Evolutionary conservation across 2,888 invertebrate species (phyloP).

Genomic region (Drosophila percnosoma): DNA sequence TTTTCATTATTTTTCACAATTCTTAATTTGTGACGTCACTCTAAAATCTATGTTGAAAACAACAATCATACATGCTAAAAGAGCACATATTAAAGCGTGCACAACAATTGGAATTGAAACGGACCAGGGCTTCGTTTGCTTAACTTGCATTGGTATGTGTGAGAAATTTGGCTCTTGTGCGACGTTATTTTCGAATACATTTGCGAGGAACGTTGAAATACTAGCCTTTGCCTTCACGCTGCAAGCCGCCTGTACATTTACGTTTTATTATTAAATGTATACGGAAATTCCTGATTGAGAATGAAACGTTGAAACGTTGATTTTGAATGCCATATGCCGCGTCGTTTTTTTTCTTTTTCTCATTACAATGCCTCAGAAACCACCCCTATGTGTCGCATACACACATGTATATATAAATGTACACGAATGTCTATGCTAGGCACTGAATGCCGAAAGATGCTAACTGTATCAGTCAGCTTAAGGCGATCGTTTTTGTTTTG

Average conservation of each 20-base stretch:
- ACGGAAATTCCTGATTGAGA: conserved; percentile 49
- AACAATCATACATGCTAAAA: not conserved
- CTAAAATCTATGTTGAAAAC: not conserved
- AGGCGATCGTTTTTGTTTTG: conserved; percentile 20
- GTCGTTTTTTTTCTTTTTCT: conserved; percentile 43
- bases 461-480: conserved; percentile 23
- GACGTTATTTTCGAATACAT: conserved; percentile 72
- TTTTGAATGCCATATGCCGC: conserved; percentile 64
- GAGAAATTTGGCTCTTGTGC: conserved; percentile 48
- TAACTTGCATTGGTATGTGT: conserved; percentile 38
- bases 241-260: conserved; percentile 49
- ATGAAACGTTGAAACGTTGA: conserved; percentile 68
- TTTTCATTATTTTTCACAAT: not conserved
- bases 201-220: conserved; percentile 64
- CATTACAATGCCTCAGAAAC: conserved; percentile 44
- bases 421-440: conserved; percentile 11
- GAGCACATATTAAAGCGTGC: conserved; percentile 4
- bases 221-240: conserved; percentile 22
- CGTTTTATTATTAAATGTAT: conserved; percentile 46
- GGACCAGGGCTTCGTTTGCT: conserved; percentile 42
- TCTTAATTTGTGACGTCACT: conserved; percentile 29
- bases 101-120: conserved; percentile 43
- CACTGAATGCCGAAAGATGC: conserved; percentile 36
- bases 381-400: conserved; percentile 50
- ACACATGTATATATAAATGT: not conserved